Evolutionary conservation across 2,113 vertebrate species (phyloP).

Genomic region (Calonectris borealis): DNA sequence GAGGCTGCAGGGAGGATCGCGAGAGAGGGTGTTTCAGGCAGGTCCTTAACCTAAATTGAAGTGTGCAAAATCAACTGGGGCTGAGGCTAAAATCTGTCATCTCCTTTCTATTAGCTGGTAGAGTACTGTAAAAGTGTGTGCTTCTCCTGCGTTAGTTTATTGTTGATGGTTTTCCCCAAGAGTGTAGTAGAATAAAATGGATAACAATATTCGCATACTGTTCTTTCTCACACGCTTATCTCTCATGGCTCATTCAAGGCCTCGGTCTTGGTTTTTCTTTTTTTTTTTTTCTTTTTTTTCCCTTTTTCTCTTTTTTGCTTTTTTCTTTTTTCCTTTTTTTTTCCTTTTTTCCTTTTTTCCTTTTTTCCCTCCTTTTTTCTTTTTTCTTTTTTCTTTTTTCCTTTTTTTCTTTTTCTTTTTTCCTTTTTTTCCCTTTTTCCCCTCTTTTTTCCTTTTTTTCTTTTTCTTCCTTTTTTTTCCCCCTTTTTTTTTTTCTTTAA

Average conservation of each 20-base stretch:
- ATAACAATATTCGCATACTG: not conserved
- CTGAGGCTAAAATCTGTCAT: not conserved
- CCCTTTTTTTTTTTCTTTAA: not conserved
- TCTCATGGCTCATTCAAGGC: not conserved
- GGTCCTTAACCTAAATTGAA: not conserved
- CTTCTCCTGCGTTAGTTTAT: not conserved
- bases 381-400: not conserved
- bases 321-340: not conserved
- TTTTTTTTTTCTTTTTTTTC: not conserved
- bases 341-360: not conserved
- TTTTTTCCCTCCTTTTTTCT: not conserved
- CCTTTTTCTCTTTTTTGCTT: not conserved
- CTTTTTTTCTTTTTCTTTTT: not conserved
- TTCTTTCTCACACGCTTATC: not conserved
- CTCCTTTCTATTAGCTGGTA: not conserved
- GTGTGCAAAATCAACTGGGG: not conserved
- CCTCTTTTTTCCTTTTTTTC: not conserved
- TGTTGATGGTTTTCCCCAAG: not conserved
- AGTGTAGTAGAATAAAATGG: not conserved
- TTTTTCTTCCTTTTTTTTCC: not conserved
- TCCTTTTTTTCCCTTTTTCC: not conserved
- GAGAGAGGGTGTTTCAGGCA: not conserved
- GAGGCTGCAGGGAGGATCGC: not conserved
- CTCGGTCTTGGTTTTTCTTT: not conserved
- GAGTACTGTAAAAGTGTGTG: not conserved